phyloP scores from a whole-genome alignment of 2,113 vertebrate species.

The Menura novaehollandiae region DNA sequence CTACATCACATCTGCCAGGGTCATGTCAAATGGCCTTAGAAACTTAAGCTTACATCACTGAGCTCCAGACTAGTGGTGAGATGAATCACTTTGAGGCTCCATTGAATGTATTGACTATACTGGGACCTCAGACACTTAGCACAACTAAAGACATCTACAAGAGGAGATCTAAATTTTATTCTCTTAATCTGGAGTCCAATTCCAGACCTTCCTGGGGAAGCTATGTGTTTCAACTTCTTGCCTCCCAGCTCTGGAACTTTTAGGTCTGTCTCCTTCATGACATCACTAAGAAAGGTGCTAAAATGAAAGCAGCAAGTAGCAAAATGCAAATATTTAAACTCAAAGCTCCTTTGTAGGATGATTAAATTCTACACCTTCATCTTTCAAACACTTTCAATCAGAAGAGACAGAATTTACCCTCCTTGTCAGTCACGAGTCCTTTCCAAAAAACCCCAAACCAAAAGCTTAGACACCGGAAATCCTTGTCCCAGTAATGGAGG shows the following conservation, averaged over 20 bases:
- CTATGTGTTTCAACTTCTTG: neutral
- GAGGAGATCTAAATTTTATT: neutral
- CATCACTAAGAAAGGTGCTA: neutral
- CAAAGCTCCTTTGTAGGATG: neutral
- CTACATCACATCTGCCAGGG: neutral
- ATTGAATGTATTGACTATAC: neutral
- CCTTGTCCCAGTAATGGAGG: neutral
- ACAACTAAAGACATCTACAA: neutral
- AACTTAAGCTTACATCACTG: neutral
- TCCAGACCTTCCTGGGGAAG: neutral
- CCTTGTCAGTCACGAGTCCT: neutral
- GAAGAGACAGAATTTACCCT: neutral
- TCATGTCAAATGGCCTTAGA: neutral
- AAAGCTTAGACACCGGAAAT: neutral
- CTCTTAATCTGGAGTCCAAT: neutral
- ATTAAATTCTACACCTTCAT: neutral
- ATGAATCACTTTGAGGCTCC: neutral
- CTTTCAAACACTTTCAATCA: neutral
- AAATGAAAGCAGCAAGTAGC: neutral
- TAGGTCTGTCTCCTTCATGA: neutral
- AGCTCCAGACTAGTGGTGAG: neutral
- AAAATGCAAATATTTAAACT: neutral
- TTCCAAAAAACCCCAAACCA: neutral
- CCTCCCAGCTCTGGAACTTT: neutral
- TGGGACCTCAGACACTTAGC: neutral